Base-by-base conservation (phyloP, 2,888 invertebrate species). In the Melieria omissa region DNA sequence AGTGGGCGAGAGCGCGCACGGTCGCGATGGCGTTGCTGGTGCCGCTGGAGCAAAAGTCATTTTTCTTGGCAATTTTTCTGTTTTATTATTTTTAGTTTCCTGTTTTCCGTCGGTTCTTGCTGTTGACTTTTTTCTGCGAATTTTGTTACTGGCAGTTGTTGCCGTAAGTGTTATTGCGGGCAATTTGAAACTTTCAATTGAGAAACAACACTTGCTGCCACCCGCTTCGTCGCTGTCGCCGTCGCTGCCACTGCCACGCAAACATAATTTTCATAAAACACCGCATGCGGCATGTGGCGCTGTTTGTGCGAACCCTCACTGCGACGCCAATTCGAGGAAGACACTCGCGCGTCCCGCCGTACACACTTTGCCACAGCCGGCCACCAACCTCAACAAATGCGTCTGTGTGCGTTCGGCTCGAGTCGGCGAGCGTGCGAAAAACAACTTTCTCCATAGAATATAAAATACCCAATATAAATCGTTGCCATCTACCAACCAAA, bases 161-260 rank as follows among this genome's bases (percentile, higher is more conserved):
- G 60, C 63, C 60, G 80, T 80, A 81, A 84, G 84, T 83, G 82
- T 82, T 81, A 82, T 82, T 83, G 80, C 80, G 81, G 81, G 83
- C 81, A 81, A 83, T 84, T 83, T 80, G 80, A 83, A 82, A 83
- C 81, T 83, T 83, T 82, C 82, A 82, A 83, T 83, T 83, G 82
- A 81, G 80, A 80, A 81, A 81, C 78, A 70, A 70, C 58, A 65
- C 57, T 70, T 70, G 65, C 60, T 49, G 57, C 42, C 47, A n/a
- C 41, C 5, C 41, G n/a, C 16, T 58, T 58, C 16, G 29, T 54
- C 63, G 46, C 44, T 54, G 16, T 44, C 52, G 10, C 45, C 55
- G 4, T 14, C 44, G 5, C 5, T 7, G 1, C 9, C 42, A n/a
- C 42, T 9, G 61, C 47, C 60, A 69, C 52, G 60, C 44, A 55